These are phyloP conservation scores for Clytia hemisphaerica DNA, from an alignment of 30 jellyfish, hydroid and myxozoan species.

Conservation along the genomic window DNA sequence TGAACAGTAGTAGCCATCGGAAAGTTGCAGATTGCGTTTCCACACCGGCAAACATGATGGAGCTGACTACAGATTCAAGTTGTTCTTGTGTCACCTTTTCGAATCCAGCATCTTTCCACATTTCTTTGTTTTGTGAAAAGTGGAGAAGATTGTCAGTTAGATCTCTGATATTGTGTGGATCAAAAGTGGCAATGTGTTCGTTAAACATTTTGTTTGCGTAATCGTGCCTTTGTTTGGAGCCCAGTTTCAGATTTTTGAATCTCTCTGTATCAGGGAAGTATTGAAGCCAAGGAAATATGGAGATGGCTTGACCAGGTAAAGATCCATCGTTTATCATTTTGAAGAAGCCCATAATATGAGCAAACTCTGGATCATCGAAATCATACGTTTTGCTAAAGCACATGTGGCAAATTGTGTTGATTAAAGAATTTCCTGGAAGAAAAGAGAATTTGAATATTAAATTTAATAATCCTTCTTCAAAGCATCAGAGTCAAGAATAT, in stretches of 20 bases:
- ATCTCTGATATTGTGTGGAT: conserved; percentile 50
- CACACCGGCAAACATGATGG: conserved; percentile 54
- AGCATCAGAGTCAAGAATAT: no score
- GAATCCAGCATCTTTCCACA: neutral
- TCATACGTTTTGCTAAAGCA: conserved; percentile 59
- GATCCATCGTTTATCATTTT: conserved; percentile 34
- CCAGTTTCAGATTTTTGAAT: no score
- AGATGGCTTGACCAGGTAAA: conserved; percentile 21
- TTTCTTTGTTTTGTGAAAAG: conserved; percentile 21
- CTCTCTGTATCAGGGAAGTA: no score
- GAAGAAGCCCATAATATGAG: conserved; percentile 25
- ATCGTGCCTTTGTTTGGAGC: no score
- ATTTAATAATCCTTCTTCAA: no score
- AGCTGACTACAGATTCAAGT: conserved; percentile 33
- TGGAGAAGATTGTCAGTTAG: conserved; percentile 50
- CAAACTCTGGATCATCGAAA: conserved; percentile 63
- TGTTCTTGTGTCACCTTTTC: conserved; percentile 35
- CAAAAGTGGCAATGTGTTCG: conserved; percentile 46
- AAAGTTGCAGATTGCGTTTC: conserved; percentile 58
- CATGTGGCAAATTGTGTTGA: conserved; percentile 56
- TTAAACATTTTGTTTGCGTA: conserved; percentile 35
- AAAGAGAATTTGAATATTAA: no score
- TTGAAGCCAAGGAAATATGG: conserved; percentile 42
- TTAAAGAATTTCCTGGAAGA: conserved; percentile 44
- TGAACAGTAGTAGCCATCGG: conserved; percentile 42